Evolutionary conservation across 2,113 vertebrate species (phyloP).

Genomic region (Sturnira hondurensis): DNA sequence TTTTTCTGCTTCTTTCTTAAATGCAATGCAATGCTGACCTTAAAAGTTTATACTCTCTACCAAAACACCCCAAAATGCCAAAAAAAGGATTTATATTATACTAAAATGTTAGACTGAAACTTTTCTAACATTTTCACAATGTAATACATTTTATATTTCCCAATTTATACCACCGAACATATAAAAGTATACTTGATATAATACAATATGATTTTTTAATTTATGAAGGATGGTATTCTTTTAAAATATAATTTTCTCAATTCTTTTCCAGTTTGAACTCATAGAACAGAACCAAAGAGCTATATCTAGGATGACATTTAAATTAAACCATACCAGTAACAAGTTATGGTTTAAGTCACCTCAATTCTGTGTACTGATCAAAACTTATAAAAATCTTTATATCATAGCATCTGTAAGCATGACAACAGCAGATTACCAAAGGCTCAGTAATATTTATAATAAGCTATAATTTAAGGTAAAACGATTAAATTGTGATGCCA

Average conservation of each 20-base stretch:
- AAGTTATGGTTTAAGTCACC: not conserved
- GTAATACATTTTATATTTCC: not conserved
- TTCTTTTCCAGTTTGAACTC: not conserved
- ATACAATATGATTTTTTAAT: not conserved
- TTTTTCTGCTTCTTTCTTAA: slow-evolving; percentile 29
- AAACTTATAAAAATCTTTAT: not conserved
- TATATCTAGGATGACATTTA: not conserved
- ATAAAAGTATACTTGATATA: not conserved
- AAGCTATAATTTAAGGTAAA: not conserved
- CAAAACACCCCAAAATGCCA: not conserved
- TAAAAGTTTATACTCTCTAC: not conserved
- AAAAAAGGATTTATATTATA: slow-evolving; percentile 42
- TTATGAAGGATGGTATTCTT: not conserved
- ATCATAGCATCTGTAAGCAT: not conserved
- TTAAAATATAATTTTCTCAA: slow-evolving; percentile 30
- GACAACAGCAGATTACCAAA: not conserved
- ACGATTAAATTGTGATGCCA: not conserved
- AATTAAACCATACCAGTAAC: not conserved
- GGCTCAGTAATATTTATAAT: not conserved
- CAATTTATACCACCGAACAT: not conserved
- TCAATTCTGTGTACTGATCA: not conserved
- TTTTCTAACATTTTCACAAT: not conserved
- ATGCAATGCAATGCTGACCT: slow-evolving; percentile 18
- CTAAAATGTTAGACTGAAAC: not conserved
- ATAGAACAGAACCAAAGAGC: not conserved